Evolutionary conservation across 1,140 invertebrate species (phyloP).

Genomic region (Tetramorium alpestre): DNA sequence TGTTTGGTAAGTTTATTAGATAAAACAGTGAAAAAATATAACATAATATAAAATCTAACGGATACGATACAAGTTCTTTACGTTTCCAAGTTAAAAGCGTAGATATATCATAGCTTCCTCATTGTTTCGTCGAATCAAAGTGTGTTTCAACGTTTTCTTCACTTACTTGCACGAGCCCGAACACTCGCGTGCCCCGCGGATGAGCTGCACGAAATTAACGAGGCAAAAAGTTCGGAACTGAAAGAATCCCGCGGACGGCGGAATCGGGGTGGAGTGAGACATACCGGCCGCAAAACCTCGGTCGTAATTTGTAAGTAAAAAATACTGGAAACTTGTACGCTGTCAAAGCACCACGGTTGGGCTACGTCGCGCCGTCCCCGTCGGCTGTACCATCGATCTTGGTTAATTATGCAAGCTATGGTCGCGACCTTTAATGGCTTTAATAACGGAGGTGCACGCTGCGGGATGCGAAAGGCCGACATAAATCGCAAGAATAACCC

Average conservation of each 20-base stretch:
- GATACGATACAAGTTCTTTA: neutral
- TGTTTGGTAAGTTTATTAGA: neutral
- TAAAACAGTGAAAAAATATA: neutral
- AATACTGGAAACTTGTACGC: constrained; percentile 63
- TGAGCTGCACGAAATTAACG: neutral
- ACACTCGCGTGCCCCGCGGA: neutral
- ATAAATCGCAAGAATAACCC: constrained; percentile 52
- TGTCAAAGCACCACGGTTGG: constrained; percentile 7
- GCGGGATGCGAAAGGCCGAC: constrained; percentile 37
- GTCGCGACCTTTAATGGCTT: constrained; percentile 70
- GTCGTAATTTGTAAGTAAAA: constrained; percentile 35
- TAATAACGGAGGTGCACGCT: constrained; percentile 58
- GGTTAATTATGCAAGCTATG: constrained; percentile 70
- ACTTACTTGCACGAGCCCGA: neutral
- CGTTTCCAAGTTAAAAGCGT: neutral
- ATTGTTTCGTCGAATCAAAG: neutral
- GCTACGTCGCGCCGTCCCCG: constrained; percentile 11
- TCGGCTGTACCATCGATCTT: constrained; percentile 68
- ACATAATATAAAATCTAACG: neutral
- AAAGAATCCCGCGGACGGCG: neutral
- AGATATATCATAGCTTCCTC: neutral
- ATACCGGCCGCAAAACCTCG: constrained; percentile 29
- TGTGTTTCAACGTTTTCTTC: neutral
- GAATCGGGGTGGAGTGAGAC: neutral
- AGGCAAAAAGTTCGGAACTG: constrained; percentile 21